Evolutionary conservation across 2,888 invertebrate genomes (phyloP).

Genomic region (Timema cristinae): DNA sequence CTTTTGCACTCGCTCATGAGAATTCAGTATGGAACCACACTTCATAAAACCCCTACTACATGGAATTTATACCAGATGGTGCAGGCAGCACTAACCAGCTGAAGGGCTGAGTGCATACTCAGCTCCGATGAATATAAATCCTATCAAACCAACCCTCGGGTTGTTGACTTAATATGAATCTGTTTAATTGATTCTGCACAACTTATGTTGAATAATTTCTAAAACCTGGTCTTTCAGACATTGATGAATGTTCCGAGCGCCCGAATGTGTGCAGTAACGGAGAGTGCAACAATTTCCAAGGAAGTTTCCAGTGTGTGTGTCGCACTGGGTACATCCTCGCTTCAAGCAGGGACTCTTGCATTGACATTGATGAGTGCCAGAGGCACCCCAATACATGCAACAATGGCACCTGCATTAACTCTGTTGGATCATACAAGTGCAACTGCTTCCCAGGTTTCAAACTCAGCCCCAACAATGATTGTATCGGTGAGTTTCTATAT

Average conservation of each 20-base stretch:
- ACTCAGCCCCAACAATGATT: conserved; percentile 72
- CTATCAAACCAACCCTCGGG: too few species aligned
- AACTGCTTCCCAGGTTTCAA: conserved; percentile 74
- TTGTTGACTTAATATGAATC: too few species aligned
- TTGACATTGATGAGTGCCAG: conserved; percentile 69
- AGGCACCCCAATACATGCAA: conserved; percentile 70
- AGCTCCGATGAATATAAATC: too few species aligned
- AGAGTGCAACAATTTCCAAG: conserved; percentile 71
- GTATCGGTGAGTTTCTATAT: conserved; percentile 55
- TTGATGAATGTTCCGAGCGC: conserved; percentile 69
- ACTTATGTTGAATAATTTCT: background rate
- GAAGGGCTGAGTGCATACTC: too few species aligned
- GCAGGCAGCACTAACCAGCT: too few species aligned
- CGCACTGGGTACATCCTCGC: conserved; percentile 67
- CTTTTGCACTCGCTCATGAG: too few species aligned
- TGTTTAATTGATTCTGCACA: background rate
- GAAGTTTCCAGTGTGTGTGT: conserved; percentile 75
- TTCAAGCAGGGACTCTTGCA: conserved; percentile 59
- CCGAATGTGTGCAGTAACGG: conserved; percentile 68
- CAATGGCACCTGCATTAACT: conserved; percentile 71
- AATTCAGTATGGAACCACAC: too few species aligned
- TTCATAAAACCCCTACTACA: too few species aligned
- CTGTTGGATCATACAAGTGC: conserved; percentile 66
- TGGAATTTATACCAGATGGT: too few species aligned
- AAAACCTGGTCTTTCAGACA: conserved; percentile 46